phyloP scores from a whole-genome alignment of 2,888 invertebrate species.

The Macaria liturata region DNA sequence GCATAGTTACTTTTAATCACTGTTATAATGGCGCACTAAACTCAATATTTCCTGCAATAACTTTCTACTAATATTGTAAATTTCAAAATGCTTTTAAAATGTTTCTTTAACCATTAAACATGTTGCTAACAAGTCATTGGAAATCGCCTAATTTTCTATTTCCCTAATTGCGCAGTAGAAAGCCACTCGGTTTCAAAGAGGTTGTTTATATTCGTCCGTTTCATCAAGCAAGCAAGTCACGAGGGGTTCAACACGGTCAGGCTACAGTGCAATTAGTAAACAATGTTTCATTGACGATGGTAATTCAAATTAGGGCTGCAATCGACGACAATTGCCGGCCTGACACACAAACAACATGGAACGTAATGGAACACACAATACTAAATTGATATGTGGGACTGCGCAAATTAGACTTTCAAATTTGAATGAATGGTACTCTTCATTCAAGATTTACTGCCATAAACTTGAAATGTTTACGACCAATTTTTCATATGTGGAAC shows the following conservation, averaged over 20 bases:
- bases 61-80: background rate
- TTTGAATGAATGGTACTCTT: constrained; percentile 1
- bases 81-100: background rate
- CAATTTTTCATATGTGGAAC: no score
- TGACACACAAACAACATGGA: constrained; percentile 10
- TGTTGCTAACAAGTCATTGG: constrained; percentile 17
- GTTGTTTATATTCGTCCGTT: constrained; percentile 26
- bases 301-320: constrained; percentile 32
- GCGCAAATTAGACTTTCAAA: background rate
- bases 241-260: constrained; percentile 32
- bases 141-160: constrained; percentile 29
- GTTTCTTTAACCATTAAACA: constrained; percentile 1
- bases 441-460: background rate
- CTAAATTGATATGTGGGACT: constrained; percentile 7
- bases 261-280: constrained; percentile 35
- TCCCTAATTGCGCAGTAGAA: constrained; percentile 32
- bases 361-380: background rate
- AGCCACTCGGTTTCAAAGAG: constrained; percentile 27
- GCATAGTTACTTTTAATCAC: no score
- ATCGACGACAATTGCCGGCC: constrained; percentile 20
- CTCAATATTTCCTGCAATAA: constrained; percentile 4
- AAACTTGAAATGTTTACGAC: background rate
- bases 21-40: no score
- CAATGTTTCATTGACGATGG: constrained; percentile 36
- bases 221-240: constrained; percentile 34